Conservation (phyloP, 1,140 invertebrate species). For the Propsilocerus akamusi region DNA sequence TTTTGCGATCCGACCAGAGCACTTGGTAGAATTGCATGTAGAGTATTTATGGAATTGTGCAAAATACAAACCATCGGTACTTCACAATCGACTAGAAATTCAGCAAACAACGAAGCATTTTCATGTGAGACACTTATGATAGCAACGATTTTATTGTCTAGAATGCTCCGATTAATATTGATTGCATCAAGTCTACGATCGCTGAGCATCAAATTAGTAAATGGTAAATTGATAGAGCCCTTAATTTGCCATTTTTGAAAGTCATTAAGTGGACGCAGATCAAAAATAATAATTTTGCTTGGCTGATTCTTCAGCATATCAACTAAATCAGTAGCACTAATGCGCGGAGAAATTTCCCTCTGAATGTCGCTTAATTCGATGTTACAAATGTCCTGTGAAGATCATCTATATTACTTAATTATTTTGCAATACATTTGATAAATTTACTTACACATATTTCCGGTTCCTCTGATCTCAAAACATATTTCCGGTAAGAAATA, state of each 20-base stretch:
- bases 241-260: constrained; percentile 53
- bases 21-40: constrained; percentile 41
- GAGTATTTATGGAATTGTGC: constrained; percentile 47
- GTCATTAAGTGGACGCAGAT: constrained; percentile 52
- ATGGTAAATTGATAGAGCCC: constrained; percentile 73
- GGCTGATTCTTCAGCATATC: constrained; percentile 43
- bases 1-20: constrained; percentile 23
- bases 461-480: constrained; percentile 11
- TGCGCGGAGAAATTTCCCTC: constrained; percentile 55
- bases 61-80: constrained; percentile 47
- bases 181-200: constrained; percentile 38
- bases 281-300: constrained; percentile 53
- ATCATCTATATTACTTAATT: constrained; percentile 9
- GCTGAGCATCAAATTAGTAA: constrained; percentile 49
- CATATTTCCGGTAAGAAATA: constrained; percentile 55
- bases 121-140: constrained; percentile 60
- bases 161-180: constrained; percentile 36
- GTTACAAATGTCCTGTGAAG: constrained; percentile 47
- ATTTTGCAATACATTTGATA: not conserved
- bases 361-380: constrained; percentile 46
- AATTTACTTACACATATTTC: constrained; percentile 26
- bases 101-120: constrained; percentile 53
- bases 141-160: constrained; percentile 44
- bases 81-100: constrained; percentile 44
- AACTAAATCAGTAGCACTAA: constrained; percentile 70